These are phyloP conservation scores for Hybos culiciformis DNA, from an alignment of 2,888 invertebrate species.

Conservation along the genomic window DNA sequence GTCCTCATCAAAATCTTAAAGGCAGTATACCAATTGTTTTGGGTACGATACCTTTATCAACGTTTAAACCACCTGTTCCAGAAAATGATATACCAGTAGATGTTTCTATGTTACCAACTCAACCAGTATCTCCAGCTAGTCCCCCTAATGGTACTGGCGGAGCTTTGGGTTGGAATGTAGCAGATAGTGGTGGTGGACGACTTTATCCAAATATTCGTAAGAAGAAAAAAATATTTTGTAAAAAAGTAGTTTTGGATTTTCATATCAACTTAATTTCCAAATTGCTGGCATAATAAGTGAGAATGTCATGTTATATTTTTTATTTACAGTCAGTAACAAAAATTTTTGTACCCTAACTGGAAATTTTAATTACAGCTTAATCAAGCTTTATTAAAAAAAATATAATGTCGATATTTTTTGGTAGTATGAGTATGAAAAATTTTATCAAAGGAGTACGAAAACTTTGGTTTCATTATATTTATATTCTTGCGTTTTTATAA, in stretches of 20 bases:
- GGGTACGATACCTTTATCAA: conserved; percentile 59
- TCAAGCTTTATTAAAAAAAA: no score
- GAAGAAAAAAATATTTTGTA: no score
- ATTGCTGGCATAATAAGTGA: not conserved
- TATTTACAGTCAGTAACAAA: no score
- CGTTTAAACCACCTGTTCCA: conserved; percentile 34
- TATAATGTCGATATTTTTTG: no score
- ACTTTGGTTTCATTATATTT: no score
- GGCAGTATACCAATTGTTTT: conserved; percentile 53
- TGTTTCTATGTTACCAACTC: conserved; percentile 33
- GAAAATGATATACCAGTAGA: conserved; percentile 31
- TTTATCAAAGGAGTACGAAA: no score
- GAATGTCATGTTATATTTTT: no score
- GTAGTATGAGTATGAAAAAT: no score
- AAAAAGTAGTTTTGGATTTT: not conserved
- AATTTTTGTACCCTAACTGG: no score
- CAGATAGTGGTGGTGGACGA: conserved; percentile 29
- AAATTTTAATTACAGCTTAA: no score
- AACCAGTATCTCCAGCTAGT: conserved; percentile 34
- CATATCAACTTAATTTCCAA: not conserved
- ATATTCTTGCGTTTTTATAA: no score
- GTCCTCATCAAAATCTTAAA: conserved; percentile 50
- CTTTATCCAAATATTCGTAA: conserved; percentile 42
- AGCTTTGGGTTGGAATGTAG: conserved; percentile 34
- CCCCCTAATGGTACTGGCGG: conserved; percentile 32